phyloP scores from a whole-genome alignment of 2,888 invertebrate species.

The Dicranocentrus wangi region DNA sequence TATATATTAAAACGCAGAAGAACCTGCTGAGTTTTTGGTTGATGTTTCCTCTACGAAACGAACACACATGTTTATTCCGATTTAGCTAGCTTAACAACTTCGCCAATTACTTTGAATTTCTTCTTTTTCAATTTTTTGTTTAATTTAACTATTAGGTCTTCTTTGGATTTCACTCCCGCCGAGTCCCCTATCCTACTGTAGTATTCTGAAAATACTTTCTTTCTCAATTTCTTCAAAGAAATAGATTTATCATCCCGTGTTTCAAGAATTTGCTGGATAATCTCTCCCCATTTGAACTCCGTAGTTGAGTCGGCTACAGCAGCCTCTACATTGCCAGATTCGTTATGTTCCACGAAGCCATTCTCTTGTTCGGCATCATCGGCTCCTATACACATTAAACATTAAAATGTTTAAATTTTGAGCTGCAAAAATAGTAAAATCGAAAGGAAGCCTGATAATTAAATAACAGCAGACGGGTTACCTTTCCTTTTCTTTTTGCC shows the following conservation, averaged over 20 bases:
- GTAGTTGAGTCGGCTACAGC: slow-evolving; percentile 14
- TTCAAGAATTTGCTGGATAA: slow-evolving; percentile 77
- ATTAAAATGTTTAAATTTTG: too few species aligned
- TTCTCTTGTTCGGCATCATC: background rate
- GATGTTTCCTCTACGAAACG: too few species aligned
- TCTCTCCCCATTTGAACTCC: slow-evolving; percentile 77
- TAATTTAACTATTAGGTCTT: slow-evolving; percentile 82
- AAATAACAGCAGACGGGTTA: too few species aligned
- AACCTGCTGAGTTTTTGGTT: too few species aligned
- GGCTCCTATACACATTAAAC: too few species aligned
- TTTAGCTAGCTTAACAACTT: too few species aligned
- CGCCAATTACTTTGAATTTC: slow-evolving; percentile 48
- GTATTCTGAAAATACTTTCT: slow-evolving; percentile 83
- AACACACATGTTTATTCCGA: too few species aligned
- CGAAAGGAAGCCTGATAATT: too few species aligned
- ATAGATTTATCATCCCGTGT: slow-evolving; percentile 80
- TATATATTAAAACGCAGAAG: too few species aligned
- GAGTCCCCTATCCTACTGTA: slow-evolving; percentile 74
- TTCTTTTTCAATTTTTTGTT: slow-evolving; percentile 82
- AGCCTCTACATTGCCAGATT: slow-evolving; percentile 4
- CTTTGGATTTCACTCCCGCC: slow-evolving; percentile 78
- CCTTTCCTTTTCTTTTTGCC: too few species aligned
- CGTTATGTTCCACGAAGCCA: background rate
- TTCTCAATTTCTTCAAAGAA: slow-evolving; percentile 83
- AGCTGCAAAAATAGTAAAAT: too few species aligned